Evolutionary conservation across 1,140 invertebrate genomes (phyloP).

Genomic region (Aphidius ervi): DNA sequence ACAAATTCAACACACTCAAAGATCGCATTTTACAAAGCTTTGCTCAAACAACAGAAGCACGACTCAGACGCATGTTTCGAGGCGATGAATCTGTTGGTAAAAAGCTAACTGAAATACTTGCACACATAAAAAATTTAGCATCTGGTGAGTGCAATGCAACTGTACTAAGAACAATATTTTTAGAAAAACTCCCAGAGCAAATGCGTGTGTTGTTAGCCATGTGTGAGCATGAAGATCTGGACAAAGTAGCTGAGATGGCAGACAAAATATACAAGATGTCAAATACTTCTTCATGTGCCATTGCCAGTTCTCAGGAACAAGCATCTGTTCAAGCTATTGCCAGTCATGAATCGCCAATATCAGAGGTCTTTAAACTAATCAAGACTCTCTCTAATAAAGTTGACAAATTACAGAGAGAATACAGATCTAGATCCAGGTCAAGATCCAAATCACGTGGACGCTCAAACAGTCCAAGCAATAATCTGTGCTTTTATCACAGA

Average conservation of each 20-base stretch:
- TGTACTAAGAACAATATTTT: constrained; percentile 25
- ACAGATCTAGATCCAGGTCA: not conserved
- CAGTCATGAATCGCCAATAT: not conserved
- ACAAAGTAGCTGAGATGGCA: constrained; percentile 15
- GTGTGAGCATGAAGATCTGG: not conserved
- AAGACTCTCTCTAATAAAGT: not conserved
- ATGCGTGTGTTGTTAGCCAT: constrained; percentile 9
- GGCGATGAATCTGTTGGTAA: constrained; percentile 29
- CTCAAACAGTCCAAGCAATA: not conserved
- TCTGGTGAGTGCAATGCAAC: constrained; percentile 16
- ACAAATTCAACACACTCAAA: constrained; percentile 22
- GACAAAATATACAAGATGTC: constrained; percentile 10
- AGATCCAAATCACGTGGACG: not conserved
- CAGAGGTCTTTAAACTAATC: not conserved
- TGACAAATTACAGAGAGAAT: not conserved
- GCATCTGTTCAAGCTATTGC: not conserved
- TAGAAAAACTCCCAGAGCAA: constrained; percentile 20
- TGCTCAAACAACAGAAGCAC: constrained; percentile 25
- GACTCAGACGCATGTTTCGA: constrained; percentile 28
- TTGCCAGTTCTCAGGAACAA: too few relatives aligned
- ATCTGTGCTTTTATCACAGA: not conserved
- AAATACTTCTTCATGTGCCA: too few relatives aligned
- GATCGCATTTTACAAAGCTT: constrained; percentile 15
- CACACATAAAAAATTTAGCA: constrained; percentile 26
- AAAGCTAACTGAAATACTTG: constrained; percentile 30